Percentiles rank a stretch among this genome's conserved stretches.
phyloP scores from a whole-genome alignment of 2,113 vertebrate species.

The Callorhinus ursinus region DNA sequence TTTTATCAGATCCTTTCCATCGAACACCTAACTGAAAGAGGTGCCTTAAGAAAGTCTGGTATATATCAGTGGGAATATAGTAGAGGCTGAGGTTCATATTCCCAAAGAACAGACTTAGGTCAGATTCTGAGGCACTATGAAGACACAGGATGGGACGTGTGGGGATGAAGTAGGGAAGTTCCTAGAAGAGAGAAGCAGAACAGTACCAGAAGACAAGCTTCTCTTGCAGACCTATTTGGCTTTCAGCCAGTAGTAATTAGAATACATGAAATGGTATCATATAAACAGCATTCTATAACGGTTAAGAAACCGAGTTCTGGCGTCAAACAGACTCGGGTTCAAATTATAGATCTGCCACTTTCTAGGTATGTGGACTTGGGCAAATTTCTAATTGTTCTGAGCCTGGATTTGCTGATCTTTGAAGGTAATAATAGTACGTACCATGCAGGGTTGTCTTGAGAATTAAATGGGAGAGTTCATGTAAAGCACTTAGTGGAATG shows the following conservation, averaged over 20 bases:
- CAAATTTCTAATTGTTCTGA: constrained; percentile 20
- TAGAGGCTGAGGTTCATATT: neutral
- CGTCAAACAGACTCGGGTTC: neutral
- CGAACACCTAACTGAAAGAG: neutral
- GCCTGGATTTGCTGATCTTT: constrained; percentile 34
- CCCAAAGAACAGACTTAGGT: neutral
- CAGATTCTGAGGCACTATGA: neutral
- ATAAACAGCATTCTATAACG: neutral
- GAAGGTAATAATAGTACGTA: neutral
- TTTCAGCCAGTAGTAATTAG: neutral
- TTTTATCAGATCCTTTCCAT: neutral
- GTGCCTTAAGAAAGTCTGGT: neutral
- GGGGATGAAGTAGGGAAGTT: neutral
- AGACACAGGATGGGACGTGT: neutral
- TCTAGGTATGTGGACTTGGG: neutral
- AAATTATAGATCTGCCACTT: neutral
- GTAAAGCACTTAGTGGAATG: neutral
- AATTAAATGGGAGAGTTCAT: constrained; percentile 2
- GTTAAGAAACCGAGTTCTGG: neutral
- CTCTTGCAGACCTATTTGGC: neutral
- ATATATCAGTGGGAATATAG: constrained; percentile 37
- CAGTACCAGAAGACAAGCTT: neutral
- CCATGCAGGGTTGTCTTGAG: neutral
- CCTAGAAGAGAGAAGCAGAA: neutral
- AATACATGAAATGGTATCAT: neutral